Evolutionary conservation across 23 tunicate genomes (phyloP), one percentile per base, ranked within the genome.

Genomic region (Ascidia mentula): DNA sequence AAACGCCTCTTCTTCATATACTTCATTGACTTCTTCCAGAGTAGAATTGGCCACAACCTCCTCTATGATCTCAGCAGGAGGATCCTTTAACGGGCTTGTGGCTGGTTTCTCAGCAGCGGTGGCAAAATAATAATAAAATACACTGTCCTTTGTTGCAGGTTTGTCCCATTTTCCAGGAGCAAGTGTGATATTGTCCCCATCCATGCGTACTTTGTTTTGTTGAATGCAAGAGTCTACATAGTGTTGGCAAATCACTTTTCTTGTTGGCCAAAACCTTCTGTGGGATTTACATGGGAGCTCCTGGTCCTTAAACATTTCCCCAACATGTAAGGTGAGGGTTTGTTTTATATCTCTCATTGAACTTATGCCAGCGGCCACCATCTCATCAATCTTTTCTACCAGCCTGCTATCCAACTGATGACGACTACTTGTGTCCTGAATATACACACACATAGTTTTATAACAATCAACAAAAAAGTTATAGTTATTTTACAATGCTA

Each of bases 231-330:
- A 26, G 24, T 53, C 24, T 28, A 53, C 65, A 9, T 53, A 53
- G 65, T 53, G 65, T 3, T 53, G 7, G 65, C 65, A 53, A 53
- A 53, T 53, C 65, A 53, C 65, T 9, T 53, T 53, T 9, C 65
- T 53, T 53, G 65, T 53, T 53, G 65, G 65, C 65, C 65, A 53
- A 53, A 53, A 53, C 13, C 65, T 26, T 53, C 65, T 6, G 13
- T 53, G 65, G 65, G 65, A 53, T 53, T 53, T 53, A 9, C 65
- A 53, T 20, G 65, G 65, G 4, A 53, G 24, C 65, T 53, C 65
- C 65, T 53, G 22, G 65, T 28, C 65, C 24, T 3, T 53, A 28
- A 53, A 53, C 65, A 53, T 6, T 9, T 53, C 65, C 24, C 24
- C 2, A 20, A 53, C 65, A 6, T 5, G 65, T 20, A 20, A 26